Base-by-base conservation (phyloP, 2,888 invertebrate species). In the Rhamnusium bicolor region DNA sequence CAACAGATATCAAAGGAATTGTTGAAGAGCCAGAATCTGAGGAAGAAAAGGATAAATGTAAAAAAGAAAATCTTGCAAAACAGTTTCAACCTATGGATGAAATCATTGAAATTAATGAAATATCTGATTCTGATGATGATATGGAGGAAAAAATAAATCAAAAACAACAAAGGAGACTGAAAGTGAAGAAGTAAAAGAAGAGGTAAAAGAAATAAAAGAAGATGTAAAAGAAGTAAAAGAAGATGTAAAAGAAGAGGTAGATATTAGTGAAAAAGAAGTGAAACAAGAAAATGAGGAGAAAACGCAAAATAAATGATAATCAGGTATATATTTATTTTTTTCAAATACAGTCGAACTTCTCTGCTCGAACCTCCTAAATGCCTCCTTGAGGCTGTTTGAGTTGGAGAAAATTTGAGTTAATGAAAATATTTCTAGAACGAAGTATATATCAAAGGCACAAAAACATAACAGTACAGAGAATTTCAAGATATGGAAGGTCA, bases 211-310 rank as follows among this genome's bases (percentile, higher is more conserved):
- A 32, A 32, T 4, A 7, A 8, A 32, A 8, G 8, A 32, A 32
- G 29, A 7, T 1, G 8, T n/a, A 32, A 8, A 8, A 32, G 8
- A 32, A 32, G 29, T 1, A 32, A 8, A 32, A 4, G 29, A 8
- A 24, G 24, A 24, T 6, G 10, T 19, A 32, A n/a, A 60, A 32
- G 1, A 24, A 24, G 47, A 21, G 8, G 51, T 56, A 68, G 81
- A 81, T 24, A 78, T 79, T 29, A 79, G 77, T 67, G 80, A 83
- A 21, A 70, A 81, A 0, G 86, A 85, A 3, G 84, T 84, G 0
- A 86, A 86, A 74, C 85, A 86, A 21, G 83, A 85, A 32, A 85
- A 85, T 12, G 65, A 67, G 40, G 4, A 2, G 1, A 40, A 40
- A 40, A 12, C 12, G n/a, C n/a, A 40, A 14, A 73, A 72, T n/a